phyloP scores from a whole-genome alignment of 30 jellyfish, hydroid and myxozoan species.

The Hydractinia symbiolongicarpus region DNA sequence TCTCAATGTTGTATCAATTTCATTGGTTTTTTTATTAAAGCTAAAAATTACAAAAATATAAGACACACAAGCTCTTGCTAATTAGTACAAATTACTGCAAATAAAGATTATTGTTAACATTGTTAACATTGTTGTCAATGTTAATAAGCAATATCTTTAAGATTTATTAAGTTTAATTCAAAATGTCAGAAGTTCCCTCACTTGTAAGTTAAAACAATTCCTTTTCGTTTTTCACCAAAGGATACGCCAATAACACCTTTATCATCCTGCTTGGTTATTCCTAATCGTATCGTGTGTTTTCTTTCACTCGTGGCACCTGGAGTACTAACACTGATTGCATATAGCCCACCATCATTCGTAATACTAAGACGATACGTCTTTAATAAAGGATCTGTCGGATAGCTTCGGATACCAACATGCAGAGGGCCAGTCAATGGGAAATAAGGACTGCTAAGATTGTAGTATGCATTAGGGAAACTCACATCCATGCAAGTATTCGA shows the following conservation, averaged over 20 bases:
- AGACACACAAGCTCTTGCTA: not conserved
- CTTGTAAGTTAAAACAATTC: conserved; percentile 61
- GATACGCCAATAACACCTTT: conserved; percentile 84
- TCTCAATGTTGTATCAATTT: conserved; percentile 35
- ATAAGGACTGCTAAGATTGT: conserved; percentile 62
- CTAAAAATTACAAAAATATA: conserved; percentile 16
- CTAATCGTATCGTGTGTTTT: conserved; percentile 45
- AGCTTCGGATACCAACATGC: conserved; percentile 41
- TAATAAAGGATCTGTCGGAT: conserved; percentile 55
- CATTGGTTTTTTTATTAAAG: conserved; percentile 66
- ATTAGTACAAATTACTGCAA: not conserved
- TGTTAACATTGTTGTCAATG: no score
- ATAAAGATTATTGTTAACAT: not conserved
- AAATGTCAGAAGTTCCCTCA: conserved; percentile 17
- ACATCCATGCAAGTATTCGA: conserved; percentile 58
- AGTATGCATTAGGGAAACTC: conserved; percentile 79
- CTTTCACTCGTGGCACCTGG: conserved; percentile 71
- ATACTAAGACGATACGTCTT: conserved; percentile 35
- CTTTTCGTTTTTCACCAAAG: conserved; percentile 73
- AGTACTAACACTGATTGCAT: conserved; percentile 51
- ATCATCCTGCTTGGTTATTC: conserved; percentile 39
- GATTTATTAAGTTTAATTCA: no score
- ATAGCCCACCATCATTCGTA: conserved; percentile 47
- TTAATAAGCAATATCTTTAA: no score
- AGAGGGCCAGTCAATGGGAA: conserved; percentile 97